phyloP scores from a whole-genome alignment of 1,140 invertebrate genomes.

The Microplitis demolitor region DNA sequence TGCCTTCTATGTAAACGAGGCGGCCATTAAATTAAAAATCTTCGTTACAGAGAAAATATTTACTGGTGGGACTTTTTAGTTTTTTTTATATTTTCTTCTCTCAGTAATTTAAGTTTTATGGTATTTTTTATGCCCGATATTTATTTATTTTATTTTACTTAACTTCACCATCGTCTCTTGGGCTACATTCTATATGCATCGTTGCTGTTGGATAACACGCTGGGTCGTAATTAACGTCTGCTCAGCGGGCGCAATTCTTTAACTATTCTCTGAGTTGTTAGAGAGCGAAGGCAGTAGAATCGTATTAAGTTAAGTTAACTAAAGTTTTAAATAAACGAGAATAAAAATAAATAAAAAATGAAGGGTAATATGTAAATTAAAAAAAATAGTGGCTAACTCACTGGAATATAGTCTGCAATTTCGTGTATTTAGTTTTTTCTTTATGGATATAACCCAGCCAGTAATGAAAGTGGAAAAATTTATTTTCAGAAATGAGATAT shows the following conservation, averaged over 20 bases:
- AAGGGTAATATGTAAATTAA: not conserved
- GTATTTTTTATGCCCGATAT: not conserved
- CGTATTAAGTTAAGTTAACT: not conserved
- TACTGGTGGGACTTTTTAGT: too few relatives aligned
- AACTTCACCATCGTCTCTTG: not conserved
- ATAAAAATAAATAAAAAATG: not conserved
- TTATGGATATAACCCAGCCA: too few relatives aligned
- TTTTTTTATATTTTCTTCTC: not conserved
- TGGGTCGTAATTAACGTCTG: not conserved
- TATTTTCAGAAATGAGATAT: too few relatives aligned
- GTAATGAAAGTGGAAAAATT: too few relatives aligned
- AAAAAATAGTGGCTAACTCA: not conserved
- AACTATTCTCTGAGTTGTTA: not conserved
- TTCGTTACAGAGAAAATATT: too few relatives aligned
- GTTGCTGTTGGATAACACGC: not conserved
- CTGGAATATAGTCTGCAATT: too few relatives aligned
- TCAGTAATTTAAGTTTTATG: not conserved
- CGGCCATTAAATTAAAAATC: too few relatives aligned
- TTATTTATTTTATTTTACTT: not conserved
- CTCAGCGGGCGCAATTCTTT: not conserved
- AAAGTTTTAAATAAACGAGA: not conserved
- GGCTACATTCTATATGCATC: not conserved
- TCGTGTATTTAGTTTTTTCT: too few relatives aligned
- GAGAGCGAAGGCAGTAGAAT: not conserved
- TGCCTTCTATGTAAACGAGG: too few relatives aligned